phyloP scores from a whole-genome alignment of 2,113 vertebrate genomes.

The Zingel zingel region DNA sequence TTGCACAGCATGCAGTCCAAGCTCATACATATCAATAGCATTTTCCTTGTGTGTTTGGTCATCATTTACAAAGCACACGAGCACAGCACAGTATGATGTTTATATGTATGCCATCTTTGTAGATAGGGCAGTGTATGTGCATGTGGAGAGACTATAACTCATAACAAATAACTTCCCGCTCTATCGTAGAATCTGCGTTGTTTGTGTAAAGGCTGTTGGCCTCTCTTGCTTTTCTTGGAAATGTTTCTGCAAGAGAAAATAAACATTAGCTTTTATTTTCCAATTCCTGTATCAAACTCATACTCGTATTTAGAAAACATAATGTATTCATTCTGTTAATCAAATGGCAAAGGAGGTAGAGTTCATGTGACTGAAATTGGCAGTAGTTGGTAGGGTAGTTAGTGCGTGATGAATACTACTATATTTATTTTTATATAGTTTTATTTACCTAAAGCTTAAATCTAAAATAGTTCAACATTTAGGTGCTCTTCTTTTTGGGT shows the following conservation, averaged over 20 bases:
- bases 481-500: neutral
- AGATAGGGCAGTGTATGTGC: neutral
- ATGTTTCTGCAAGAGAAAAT: conserved; percentile 12
- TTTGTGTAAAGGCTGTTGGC: neutral
- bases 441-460: neutral
- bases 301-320: neutral
- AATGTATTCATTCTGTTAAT: conserved; percentile 10
- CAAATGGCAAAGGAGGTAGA: conserved; percentile 4
- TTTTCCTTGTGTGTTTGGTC: conserved; percentile 26
- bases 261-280: conserved; percentile 31
- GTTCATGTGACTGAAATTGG: conserved; percentile 1
- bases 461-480: neutral
- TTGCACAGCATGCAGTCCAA: conserved; percentile 37
- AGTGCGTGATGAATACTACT: conserved; percentile 5
- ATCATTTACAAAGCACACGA: conserved; percentile 19
- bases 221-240: neutral
- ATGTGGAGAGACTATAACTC: conserved; percentile 18
- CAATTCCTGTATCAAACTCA: neutral
- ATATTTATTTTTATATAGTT: neutral
- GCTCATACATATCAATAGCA: conserved; percentile 42
- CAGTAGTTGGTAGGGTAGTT: neutral
- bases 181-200: neutral
- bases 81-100: conserved; percentile 26
- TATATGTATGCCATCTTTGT: conserved; percentile 5
- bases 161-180: conserved; percentile 15